These are phyloP conservation scores for Falco novaeseelandiae DNA, from an alignment of 2,797 vertebrate genomes.

Conservation along the genomic window DNA sequence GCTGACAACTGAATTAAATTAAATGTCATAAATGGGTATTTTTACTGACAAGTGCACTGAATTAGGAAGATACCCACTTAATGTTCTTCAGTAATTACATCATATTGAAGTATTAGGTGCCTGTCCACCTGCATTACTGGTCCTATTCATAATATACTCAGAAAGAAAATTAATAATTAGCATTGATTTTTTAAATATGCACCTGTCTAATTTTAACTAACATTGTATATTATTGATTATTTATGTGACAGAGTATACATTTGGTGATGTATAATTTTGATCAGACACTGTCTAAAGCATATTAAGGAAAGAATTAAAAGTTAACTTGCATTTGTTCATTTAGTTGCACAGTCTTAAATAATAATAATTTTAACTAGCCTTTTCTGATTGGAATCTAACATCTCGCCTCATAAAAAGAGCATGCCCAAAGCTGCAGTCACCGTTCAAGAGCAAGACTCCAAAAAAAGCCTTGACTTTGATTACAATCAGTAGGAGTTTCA, in stretches of 20 bases:
- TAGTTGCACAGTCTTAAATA: neutral
- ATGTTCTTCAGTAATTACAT: constrained; percentile 8
- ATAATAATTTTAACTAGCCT: neutral
- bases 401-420: neutral
- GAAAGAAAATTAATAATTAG: neutral
- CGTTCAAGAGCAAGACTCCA: neutral
- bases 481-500: neutral
- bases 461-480: neutral
- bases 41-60: neutral
- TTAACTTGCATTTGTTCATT: neutral
- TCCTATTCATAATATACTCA: neutral
- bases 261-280: neutral
- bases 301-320: neutral
- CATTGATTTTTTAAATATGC: neutral
- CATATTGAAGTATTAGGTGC: neutral
- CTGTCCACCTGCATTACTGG: neutral
- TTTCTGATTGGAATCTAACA: neutral
- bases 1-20: neutral
- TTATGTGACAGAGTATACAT: neutral
- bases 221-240: neutral
- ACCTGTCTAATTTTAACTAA: neutral
- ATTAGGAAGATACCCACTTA: neutral
- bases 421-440: neutral
- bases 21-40: neutral
- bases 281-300: neutral